These are phyloP conservation scores for Drosophila tropicalis DNA, from an alignment of 1,140 invertebrate genomes.

Conservation along the genomic window DNA sequence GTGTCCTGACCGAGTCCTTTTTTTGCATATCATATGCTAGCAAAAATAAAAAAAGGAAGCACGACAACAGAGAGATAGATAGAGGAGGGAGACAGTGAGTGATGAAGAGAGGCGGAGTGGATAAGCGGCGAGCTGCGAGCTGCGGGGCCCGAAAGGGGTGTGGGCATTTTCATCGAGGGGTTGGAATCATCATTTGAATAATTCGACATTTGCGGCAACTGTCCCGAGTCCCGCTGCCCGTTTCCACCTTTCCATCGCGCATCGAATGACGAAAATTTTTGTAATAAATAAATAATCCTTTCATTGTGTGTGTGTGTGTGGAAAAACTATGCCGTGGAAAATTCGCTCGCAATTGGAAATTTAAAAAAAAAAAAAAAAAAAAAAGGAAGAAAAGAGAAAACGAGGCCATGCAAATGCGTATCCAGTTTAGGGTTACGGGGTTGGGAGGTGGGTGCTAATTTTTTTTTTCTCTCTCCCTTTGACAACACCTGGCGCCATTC, in stretches of 20 bases:
- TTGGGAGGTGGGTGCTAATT: constrained; percentile 15
- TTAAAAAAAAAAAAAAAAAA: constrained; percentile 46
- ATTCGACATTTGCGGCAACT: constrained; percentile 75
- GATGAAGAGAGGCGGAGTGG: constrained; percentile 6
- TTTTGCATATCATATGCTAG: constrained; percentile 67
- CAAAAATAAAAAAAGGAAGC: constrained; percentile 13
- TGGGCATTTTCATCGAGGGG: constrained; percentile 40
- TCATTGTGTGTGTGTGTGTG: constrained; percentile 37
- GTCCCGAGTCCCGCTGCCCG: constrained; percentile 26
- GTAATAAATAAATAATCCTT: constrained; percentile 82
- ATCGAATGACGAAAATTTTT: constrained; percentile 79
- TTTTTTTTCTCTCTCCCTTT: not conserved
- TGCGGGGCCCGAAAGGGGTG: not conserved
- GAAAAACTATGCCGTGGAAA: constrained; percentile 65
- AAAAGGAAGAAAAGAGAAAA: constrained; percentile 57
- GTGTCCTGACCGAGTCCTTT: constrained; percentile 49
- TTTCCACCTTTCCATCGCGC: constrained; percentile 74
- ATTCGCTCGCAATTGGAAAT: constrained; percentile 79
- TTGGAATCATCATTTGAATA: constrained; percentile 80
- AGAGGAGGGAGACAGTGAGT: constrained; percentile 7
- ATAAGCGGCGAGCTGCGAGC: constrained; percentile 28
- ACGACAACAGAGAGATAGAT: constrained; percentile 10
- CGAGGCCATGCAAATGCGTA: constrained; percentile 76
- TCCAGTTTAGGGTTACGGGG: constrained; percentile 50
- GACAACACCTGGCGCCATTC: constrained; percentile 20